Evolutionary conservation across 1,140 invertebrate genomes (phyloP).

Genomic region (Brachionus rotundiformis): DNA sequence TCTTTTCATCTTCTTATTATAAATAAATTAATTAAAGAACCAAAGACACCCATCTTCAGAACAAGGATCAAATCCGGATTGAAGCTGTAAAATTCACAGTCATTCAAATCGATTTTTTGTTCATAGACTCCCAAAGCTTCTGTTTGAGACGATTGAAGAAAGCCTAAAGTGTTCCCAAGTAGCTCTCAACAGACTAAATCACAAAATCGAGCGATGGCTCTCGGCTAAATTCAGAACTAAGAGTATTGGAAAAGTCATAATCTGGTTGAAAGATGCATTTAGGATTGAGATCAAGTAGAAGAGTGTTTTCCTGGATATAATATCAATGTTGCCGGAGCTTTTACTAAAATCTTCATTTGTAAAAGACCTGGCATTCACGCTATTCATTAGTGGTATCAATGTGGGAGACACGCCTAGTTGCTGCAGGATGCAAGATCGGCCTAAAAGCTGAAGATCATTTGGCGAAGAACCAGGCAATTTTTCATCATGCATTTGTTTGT

Average conservation of each 20-base stretch:
- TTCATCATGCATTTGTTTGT: constrained; percentile 72
- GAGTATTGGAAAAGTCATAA: constrained; percentile 96
- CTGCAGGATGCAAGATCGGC: constrained; percentile 73
- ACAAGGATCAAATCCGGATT: constrained; percentile 93
- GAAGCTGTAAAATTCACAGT: constrained; percentile 96
- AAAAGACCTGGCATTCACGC: constrained; percentile 8
- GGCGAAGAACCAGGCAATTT: constrained; percentile 71
- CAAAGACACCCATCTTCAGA: constrained; percentile 95
- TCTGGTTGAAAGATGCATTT: constrained; percentile 90
- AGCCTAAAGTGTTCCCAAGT: neutral
- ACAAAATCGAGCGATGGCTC: constrained; percentile 71
- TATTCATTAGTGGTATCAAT: constrained; percentile 11
- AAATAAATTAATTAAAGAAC: constrained; percentile 99
- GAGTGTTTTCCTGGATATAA: constrained; percentile 88
- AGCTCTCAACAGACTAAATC: constrained; percentile 14
- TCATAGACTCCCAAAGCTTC: constrained; percentile 84
- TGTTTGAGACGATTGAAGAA: constrained; percentile 69
- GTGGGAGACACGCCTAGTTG: neutral
- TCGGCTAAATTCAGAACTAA: constrained; percentile 94
- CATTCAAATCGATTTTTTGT: constrained; percentile 82
- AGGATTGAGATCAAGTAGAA: constrained; percentile 97
- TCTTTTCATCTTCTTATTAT: constrained; percentile 91
- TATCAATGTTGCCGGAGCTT: constrained; percentile 73
- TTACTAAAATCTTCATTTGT: constrained; percentile 44
- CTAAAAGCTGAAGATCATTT: constrained; percentile 85